Percentiles rank a stretch among this genome's conserved stretches.
Conservation (phyloP, 2,888 invertebrate genomes). For the Seladonia tumulorum region DNA sequence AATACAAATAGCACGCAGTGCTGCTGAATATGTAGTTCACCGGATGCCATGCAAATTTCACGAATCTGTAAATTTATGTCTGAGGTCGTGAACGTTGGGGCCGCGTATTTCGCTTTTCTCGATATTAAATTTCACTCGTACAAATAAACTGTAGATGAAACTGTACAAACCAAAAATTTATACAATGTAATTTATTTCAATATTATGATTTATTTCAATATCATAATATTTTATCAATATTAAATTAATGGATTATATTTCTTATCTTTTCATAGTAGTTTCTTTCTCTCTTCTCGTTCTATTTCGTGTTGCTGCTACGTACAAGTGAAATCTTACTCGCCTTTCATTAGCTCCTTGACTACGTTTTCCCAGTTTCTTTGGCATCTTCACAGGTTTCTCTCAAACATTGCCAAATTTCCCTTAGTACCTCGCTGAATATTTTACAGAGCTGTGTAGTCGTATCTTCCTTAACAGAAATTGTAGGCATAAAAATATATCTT, state of each 20-base stretch:
- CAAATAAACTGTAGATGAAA: neutral
- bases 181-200: too few species aligned
- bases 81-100: neutral
- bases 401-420: neutral
- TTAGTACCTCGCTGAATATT: neutral
- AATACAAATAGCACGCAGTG: neutral
- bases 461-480: neutral
- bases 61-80: neutral
- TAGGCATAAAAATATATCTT: too few species aligned
- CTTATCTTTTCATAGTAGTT: neutral
- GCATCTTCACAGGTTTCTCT: neutral
- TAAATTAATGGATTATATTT: neutral
- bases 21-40: neutral
- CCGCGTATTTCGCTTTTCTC: too few species aligned
- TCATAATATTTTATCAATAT: too few species aligned
- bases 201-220: too few species aligned
- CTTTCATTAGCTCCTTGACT: neutral
- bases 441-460: neutral
- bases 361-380: neutral
- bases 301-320: neutral
- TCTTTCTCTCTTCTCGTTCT: neutral
- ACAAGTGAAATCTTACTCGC: neutral
- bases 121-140: neutral
- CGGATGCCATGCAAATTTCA: neutral
- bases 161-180: neutral